Base-by-base conservation (phyloP, 2,797 vertebrate species). In the Anguilla obscura region DNA sequence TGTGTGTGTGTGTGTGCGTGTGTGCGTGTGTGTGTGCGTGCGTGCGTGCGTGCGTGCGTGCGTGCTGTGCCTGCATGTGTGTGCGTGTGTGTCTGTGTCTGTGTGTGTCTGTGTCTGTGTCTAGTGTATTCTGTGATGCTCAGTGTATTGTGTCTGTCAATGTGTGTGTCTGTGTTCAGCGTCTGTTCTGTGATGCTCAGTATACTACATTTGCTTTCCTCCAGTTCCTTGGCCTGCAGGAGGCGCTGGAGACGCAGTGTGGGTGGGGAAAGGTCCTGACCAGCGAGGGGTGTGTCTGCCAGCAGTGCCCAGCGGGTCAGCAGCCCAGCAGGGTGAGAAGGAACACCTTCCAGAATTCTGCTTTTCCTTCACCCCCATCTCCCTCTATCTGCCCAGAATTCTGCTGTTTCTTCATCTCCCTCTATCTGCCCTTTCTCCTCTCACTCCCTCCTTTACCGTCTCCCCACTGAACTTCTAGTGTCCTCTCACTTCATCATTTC, bases 251-350 rank as follows among this genome's bases (percentile, higher is more conserved):
- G 50, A 93, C 95, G 90, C 94, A 91, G 90, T 96, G 96, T 91
- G 93, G 92, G 90, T 91, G 90, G 91, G 91, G 91, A 85, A 87
- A 92, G 24, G 92, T 91, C 84, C 52, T 60, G 74, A 89, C 83
- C 36, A 74, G 82, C 0, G 91, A 92, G 89, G 94, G 87, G 8
- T 93, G 93, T 93, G 93, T 85, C 88, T 97, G 97, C 92, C 91
- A 91, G 86, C 92, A 90, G 33, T 98, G 98, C 89, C 97, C 96
- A 0, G 95, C 96, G 0, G 98, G 98, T 50, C 94, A 97, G 90
- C 96, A 98, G 91, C 98, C 97, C 3, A 89, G 91, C 0, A 92
- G 93, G 96, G 98, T 99, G 91, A 96, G 96, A 69, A 8, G 88
- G 71, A 86, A 45, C 88, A 30, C 33, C 84, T 84, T 63, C 63